Conservation (phyloP, 1,140 invertebrate genomes). For the Sycophaga agraensis region DNA sequence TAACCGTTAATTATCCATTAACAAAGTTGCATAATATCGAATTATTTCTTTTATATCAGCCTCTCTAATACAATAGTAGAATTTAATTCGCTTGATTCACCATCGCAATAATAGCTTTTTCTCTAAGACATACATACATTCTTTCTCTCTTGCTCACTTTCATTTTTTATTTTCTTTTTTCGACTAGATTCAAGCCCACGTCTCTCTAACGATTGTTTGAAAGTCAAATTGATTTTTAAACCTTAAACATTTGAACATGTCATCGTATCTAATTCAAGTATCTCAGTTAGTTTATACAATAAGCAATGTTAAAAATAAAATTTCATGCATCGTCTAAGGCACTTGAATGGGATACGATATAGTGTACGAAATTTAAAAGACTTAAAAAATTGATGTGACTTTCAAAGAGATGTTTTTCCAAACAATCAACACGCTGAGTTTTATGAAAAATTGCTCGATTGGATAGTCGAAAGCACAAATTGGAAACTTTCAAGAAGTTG, state of each 20-base stretch:
- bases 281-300: conserved; percentile 29
- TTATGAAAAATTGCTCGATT: not conserved
- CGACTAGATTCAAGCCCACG: conserved; percentile 17
- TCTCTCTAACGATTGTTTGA: not conserved
- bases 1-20: conserved; percentile 36
- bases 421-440: not conserved
- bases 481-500: not conserved
- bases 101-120: conserved; percentile 3
- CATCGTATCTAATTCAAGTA: conserved; percentile 4
- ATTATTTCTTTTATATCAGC: conserved; percentile 26
- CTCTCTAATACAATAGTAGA: conserved; percentile 24
- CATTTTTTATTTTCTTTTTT: conserved; percentile 5
- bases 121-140: not conserved
- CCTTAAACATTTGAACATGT: not conserved
- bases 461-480: not conserved
- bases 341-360: not conserved
- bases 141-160: conserved; percentile 15
- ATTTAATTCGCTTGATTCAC: conserved; percentile 5
- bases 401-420: not conserved
- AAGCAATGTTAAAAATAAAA: conserved; percentile 53
- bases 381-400: not conserved
- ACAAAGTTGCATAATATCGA: conserved; percentile 35
- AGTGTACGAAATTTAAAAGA: not conserved
- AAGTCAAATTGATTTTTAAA: not conserved
- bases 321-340: conserved; percentile 24